phyloP scores from a whole-genome alignment of 2,888 invertebrate genomes.

The Pachycephus smyrnensis region DNA sequence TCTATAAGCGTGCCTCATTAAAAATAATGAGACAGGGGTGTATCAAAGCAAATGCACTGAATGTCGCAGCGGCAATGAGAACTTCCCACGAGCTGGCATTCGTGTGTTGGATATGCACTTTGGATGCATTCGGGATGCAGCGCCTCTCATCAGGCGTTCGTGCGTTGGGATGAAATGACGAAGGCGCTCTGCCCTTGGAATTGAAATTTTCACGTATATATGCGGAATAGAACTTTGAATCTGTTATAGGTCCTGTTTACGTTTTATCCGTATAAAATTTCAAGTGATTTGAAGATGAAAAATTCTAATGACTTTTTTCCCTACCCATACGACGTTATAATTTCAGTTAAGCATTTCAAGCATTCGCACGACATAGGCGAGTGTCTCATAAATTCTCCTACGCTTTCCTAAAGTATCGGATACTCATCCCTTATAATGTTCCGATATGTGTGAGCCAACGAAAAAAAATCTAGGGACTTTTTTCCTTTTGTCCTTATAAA shows the following conservation, averaged over 20 bases:
- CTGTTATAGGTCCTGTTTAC: not conserved
- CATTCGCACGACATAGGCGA: not conserved
- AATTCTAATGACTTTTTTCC: not conserved
- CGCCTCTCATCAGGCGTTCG: not conserved
- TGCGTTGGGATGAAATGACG: too few species aligned
- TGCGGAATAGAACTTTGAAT: not conserved
- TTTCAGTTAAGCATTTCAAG: not conserved
- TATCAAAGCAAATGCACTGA: not conserved
- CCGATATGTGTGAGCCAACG: not conserved
- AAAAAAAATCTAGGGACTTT: not conserved
- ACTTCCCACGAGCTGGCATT: not conserved
- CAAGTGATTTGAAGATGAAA: not conserved
- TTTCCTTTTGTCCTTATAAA: not conserved
- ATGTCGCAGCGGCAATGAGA: not conserved
- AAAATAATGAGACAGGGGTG: constrained; percentile 4
- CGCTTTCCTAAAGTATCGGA: not conserved
- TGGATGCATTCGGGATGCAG: not conserved
- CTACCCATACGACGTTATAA: not conserved
- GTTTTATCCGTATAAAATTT: not conserved
- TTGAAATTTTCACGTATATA: not conserved
- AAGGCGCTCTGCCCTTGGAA: not conserved
- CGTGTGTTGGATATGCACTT: not conserved
- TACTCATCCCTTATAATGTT: not conserved
- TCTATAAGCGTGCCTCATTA: constrained; percentile 2
- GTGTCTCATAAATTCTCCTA: not conserved